These are phyloP conservation scores for Paralinhomoeus sp. DNA, from an alignment of 2,888 invertebrate species.

Conservation along the genomic window DNA sequence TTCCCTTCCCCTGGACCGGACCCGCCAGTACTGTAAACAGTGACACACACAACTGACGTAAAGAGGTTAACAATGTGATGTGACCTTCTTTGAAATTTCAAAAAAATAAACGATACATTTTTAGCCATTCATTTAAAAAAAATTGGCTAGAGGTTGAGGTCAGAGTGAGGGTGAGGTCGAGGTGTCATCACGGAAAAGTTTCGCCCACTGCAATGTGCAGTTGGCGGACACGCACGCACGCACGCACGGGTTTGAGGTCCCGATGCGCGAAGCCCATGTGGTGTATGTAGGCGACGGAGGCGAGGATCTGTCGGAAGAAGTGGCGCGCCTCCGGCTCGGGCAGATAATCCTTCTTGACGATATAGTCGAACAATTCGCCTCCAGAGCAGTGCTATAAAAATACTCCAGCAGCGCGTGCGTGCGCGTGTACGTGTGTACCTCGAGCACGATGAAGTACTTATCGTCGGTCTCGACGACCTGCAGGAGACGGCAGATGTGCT, in stretches of 20 bases:
- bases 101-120: not conserved
- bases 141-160: too few species aligned
- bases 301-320: slow-evolving; percentile 53
- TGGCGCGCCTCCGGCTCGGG: slow-evolving; percentile 47
- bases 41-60: too few species aligned
- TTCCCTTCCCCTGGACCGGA: too few species aligned
- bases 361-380: slow-evolving; percentile 61
- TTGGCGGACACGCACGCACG: too few species aligned
- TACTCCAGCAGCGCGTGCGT: not conserved
- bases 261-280: slow-evolving; percentile 50
- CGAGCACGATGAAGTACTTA: slow-evolving; percentile 52
- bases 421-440: slow-evolving; percentile 28
- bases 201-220: too few species aligned
- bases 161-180: too few species aligned
- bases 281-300: slow-evolving; percentile 54
- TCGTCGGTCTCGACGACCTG: slow-evolving; percentile 52
- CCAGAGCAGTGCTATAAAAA: slow-evolving; percentile 46
- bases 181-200: too few species aligned
- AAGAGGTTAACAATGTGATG: too few species aligned
- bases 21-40: too few species aligned
- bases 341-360: slow-evolving; percentile 48
- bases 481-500: slow-evolving; percentile 51
- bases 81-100: too few species aligned
- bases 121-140: too few species aligned
- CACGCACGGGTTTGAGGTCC: slow-evolving; percentile 51